phyloP scores from a whole-genome alignment of 2,797 vertebrate genomes.

The Pipistrellus pipistrellus region DNA sequence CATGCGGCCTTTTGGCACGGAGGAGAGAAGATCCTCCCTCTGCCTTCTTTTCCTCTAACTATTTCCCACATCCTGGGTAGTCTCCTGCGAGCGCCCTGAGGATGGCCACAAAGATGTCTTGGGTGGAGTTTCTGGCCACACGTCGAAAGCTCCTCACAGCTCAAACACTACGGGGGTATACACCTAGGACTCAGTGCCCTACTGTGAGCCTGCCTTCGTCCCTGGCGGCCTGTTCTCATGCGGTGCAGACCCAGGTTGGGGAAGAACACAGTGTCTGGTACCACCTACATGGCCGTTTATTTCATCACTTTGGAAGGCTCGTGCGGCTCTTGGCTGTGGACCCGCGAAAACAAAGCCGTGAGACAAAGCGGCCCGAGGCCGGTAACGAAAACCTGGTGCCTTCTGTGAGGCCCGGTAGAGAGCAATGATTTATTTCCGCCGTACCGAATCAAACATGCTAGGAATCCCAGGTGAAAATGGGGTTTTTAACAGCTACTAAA shows the following conservation, averaged over 20 bases:
- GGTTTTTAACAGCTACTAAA: constrained; percentile 70
- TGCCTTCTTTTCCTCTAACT: neutral
- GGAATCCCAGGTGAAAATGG: constrained; percentile 77
- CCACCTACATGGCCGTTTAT: constrained; percentile 65
- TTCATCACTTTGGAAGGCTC: constrained; percentile 68
- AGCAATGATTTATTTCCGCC: constrained; percentile 74
- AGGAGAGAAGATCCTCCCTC: neutral
- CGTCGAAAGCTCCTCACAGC: neutral
- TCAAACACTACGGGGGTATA: neutral
- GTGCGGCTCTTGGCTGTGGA: constrained; percentile 74
- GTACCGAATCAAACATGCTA: constrained; percentile 79
- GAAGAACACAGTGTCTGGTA: constrained; percentile 46
- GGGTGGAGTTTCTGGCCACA: neutral
- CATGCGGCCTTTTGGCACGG: neutral
- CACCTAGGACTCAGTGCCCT: neutral
- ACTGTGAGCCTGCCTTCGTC: neutral
- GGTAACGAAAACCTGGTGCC: constrained; percentile 77
- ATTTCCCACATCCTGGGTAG: neutral
- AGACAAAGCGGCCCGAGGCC: constrained; percentile 67
- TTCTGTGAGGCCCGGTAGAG: constrained; percentile 64
- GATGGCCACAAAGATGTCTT: neutral
- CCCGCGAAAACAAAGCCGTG: constrained; percentile 74
- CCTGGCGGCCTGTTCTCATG: neutral
- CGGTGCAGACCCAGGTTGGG: constrained; percentile 26
- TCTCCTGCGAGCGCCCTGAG: neutral